Evolutionary conservation across 2,888 invertebrate genomes (phyloP).

Genomic region (Pristionchus arcanus): DNA sequence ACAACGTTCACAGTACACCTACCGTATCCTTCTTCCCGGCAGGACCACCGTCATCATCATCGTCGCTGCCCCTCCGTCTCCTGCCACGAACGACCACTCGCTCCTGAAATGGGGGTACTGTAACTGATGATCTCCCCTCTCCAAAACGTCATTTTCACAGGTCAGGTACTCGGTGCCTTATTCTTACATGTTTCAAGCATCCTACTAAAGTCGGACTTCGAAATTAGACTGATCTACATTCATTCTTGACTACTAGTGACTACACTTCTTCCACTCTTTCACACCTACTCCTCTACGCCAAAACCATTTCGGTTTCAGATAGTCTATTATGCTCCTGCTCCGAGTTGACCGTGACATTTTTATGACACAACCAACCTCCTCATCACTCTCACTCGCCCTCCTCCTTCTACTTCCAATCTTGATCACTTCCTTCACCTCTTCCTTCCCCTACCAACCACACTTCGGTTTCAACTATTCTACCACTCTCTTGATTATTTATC

Average conservation of each 20-base stretch:
- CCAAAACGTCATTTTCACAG: too few relatives aligned
- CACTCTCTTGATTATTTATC: too few relatives aligned
- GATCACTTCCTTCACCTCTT: background rate
- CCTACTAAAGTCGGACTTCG: background rate
- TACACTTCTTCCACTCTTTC: too few relatives aligned
- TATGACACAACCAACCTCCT: too few relatives aligned
- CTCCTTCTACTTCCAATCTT: conserved; percentile 4
- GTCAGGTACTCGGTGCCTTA: background rate
- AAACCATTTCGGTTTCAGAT: too few relatives aligned
- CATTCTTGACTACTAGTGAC: too few relatives aligned
- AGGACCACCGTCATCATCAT: conserved; percentile 9
- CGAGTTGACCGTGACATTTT: too few relatives aligned
- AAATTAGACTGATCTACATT: too few relatives aligned
- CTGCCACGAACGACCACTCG: background rate
- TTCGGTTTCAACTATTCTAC: too few relatives aligned
- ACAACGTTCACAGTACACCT: background rate
- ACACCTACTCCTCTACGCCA: too few relatives aligned
- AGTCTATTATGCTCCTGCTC: too few relatives aligned
- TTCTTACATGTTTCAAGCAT: background rate
- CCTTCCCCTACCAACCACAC: too few relatives aligned
- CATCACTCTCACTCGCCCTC: conserved; percentile 31
- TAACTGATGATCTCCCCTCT: background rate
- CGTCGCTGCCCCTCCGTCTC: conserved; percentile 2
- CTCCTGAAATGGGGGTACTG: background rate
- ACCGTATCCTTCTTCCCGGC: background rate